Conservation (phyloP, 2,797 vertebrate species). For the Sebastes flavidus region DNA sequence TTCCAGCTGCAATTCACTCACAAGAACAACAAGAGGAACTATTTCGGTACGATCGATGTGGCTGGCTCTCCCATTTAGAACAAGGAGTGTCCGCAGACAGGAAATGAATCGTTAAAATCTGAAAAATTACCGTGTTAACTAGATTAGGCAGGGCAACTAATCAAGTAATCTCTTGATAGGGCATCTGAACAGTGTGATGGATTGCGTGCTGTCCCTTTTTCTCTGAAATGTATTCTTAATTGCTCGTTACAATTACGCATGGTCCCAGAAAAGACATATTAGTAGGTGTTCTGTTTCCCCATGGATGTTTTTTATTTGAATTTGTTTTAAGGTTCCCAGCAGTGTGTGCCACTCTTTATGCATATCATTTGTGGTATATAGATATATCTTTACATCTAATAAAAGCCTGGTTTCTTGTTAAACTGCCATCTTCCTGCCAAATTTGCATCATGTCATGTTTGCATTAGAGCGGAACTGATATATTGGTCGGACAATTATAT, state of each 20-base stretch:
- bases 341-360: not conserved
- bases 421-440: not conserved
- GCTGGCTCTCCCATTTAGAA: constrained; percentile 21
- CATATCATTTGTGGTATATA: not conserved
- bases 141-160: constrained; percentile 81
- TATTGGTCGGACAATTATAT: not conserved
- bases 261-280: constrained; percentile 52
- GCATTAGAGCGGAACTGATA: not conserved
- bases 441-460: not conserved
- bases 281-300: constrained; percentile 44
- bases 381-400: not conserved
- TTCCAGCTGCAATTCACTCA: not conserved
- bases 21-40: constrained; percentile 8
- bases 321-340: constrained; percentile 28
- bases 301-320: constrained; percentile 41
- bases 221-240: constrained; percentile 73
- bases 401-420: not conserved
- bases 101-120: constrained; percentile 76
- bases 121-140: constrained; percentile 82
- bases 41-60: constrained; percentile 24
- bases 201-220: constrained; percentile 68
- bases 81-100: constrained; percentile 23
- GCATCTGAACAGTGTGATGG: constrained; percentile 75
- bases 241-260: constrained; percentile 72
- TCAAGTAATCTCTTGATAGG: constrained; percentile 82